Evolutionary conservation across 2,113 vertebrate species (phyloP).

Genomic region (Ascaphus truei): DNA sequence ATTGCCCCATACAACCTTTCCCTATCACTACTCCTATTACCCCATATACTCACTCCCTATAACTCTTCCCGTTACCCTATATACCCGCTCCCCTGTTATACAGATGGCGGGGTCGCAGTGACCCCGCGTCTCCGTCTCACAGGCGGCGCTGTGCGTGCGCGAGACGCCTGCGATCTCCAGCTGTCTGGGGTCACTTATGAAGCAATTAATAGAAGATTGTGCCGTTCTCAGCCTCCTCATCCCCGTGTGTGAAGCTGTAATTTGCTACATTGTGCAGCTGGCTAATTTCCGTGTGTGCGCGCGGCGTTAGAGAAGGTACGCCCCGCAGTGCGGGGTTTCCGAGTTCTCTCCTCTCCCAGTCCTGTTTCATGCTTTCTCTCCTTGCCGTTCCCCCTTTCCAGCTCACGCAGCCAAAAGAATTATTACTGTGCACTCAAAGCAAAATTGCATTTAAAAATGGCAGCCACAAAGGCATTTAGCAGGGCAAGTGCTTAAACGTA

Average conservation of each 20-base stretch:
- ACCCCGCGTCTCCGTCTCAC: background rate
- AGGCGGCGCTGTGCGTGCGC: background rate
- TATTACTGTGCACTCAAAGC: background rate
- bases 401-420: background rate
- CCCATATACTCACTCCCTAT: too few species aligned
- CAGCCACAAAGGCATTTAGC: background rate
- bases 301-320: background rate
- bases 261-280: slow-evolving; percentile 23
- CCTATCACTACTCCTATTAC: background rate
- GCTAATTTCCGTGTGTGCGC: slow-evolving; percentile 20
- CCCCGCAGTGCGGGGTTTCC: background rate
- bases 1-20: background rate
- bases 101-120: too few species aligned
- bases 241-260: slow-evolving; percentile 16
- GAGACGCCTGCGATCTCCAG: slow-evolving; percentile 28
- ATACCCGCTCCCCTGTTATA: too few species aligned
- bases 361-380: background rate
- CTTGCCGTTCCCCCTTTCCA: background rate
- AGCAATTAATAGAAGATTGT: slow-evolving; percentile 33
- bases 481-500: background rate
- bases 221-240: slow-evolving; percentile 14
- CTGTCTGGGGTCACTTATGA: slow-evolving; percentile 31
- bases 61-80: too few species aligned
- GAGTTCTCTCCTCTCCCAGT: background rate
- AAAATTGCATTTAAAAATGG: background rate